These are phyloP conservation scores for Phodopus roborovskii DNA, from an alignment of 2,113 vertebrate species.

Conservation along the genomic window DNA sequence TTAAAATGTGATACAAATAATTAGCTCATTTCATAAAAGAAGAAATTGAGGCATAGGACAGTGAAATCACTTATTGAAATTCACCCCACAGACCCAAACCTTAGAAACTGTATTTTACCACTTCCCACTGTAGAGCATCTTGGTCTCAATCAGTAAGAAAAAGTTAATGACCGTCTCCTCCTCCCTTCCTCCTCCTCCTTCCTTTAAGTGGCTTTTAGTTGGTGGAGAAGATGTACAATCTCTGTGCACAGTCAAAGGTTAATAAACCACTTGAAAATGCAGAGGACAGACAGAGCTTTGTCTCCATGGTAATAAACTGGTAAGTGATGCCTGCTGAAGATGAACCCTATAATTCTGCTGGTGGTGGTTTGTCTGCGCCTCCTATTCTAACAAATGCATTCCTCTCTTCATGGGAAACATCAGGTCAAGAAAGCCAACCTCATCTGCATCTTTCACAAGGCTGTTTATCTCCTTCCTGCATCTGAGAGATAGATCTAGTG, in stretches of 20 bases:
- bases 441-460: constrained; percentile 71
- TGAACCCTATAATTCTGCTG: constrained; percentile 34
- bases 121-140: neutral
- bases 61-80: neutral
- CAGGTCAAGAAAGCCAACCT: constrained; percentile 71
- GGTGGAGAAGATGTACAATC: neutral
- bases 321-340: constrained; percentile 60
- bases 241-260: constrained; percentile 52
- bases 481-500: constrained; percentile 12
- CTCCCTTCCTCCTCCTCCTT: too few relatives aligned
- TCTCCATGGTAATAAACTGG: constrained; percentile 56
- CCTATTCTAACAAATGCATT: constrained; percentile 50
- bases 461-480: constrained; percentile 63
- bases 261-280: constrained; percentile 57
- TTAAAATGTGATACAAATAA: neutral
- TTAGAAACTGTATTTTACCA: neutral
- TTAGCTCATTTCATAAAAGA: constrained; percentile 32
- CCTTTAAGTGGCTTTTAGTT: constrained; percentile 50
- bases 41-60: neutral
- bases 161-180: neutral
- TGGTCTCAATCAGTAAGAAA: neutral
- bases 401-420: constrained; percentile 67
- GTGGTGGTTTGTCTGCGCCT: neutral
- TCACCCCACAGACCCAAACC: neutral
- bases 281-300: constrained; percentile 32